phyloP scores from a whole-genome alignment of 2,888 invertebrate species.

The Unio pictorum region DNA sequence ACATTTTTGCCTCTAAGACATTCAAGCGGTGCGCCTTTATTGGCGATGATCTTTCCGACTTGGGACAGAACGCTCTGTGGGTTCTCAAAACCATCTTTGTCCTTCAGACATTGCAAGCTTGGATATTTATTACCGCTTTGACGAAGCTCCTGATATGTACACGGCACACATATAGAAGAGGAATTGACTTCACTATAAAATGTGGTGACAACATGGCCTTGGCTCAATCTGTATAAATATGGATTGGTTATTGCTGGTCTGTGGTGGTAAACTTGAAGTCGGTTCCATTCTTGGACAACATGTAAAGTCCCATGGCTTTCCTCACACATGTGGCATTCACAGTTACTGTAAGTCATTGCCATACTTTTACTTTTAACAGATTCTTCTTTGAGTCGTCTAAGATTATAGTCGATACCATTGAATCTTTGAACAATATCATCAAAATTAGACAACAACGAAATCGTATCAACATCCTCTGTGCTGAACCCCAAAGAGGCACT shows the following conservation, averaged over 20 bases:
- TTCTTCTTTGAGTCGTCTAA: constrained; percentile 55
- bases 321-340: constrained; percentile 56
- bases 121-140: constrained; percentile 47
- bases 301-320: constrained; percentile 62
- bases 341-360: constrained; percentile 61
- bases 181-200: constrained; percentile 63
- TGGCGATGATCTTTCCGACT: constrained; percentile 62
- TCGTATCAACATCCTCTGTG: constrained; percentile 36
- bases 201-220: constrained; percentile 59
- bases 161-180: constrained; percentile 63
- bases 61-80: constrained; percentile 46
- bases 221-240: constrained; percentile 54
- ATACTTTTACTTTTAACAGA: constrained; percentile 57
- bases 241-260: constrained; percentile 43
- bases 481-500: constrained; percentile 25
- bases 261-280: constrained; percentile 51
- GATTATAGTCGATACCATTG: constrained; percentile 48
- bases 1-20: constrained; percentile 63
- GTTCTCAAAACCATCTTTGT: constrained; percentile 40
- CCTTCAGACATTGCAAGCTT: constrained; percentile 38
- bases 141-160: constrained; percentile 57
- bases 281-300: constrained; percentile 61
- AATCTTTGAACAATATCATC: constrained; percentile 61
- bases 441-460: constrained; percentile 59
- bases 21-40: constrained; percentile 55